Evolutionary conservation across 2,113 vertebrate species (phyloP), one percentile per base, ranked within the genome.

Genomic region (Scomber scombrus): DNA sequence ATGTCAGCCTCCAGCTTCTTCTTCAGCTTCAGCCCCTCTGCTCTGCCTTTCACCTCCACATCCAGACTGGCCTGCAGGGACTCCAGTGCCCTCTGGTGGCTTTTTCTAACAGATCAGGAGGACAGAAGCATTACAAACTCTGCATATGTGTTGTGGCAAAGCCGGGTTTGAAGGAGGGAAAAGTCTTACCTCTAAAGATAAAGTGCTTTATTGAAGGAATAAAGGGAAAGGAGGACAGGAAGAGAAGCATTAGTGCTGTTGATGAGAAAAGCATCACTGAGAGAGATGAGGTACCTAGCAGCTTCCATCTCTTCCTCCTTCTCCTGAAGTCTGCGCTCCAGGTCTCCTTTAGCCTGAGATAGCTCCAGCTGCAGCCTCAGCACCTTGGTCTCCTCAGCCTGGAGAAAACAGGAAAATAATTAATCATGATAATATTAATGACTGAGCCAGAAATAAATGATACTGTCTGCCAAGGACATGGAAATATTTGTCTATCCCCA

Each of bases 361-460:
- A 95, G 26, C 78, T 96, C 95, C 87, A 95, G 81, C 86, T 96
- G 95, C 72, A 95, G 80, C 58, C 95, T 91, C 69, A 96, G 76
- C 11, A 96, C 93, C 84, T 96, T 96, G 52, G 93, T 95, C 90
- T 96, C 95, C 85, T 96, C 95, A 0, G 67, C 94, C 95, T 96
- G 80, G 15, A 52, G 16, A 51, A 11, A 49, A 29, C 34, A 40
- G 34, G 34, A 6, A 40, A 40, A 40, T 40, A 40, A 40, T 40
- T 40, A 7, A 9, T 40, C 34, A 40, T 40, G 34, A 40, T 40
- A 9, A 40, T 40, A 40, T 40, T 40, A 40, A 40, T 40, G 7
- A 40, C 34, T 40, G 34, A 40, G 7, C 34, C 34, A 40, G 34
- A 40, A 9, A 7, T 40, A 1, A 40, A 40, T 40, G 7, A 40